Base-by-base conservation (phyloP, 2,888 invertebrate genomes). In the Drymonia ruficornis region DNA sequence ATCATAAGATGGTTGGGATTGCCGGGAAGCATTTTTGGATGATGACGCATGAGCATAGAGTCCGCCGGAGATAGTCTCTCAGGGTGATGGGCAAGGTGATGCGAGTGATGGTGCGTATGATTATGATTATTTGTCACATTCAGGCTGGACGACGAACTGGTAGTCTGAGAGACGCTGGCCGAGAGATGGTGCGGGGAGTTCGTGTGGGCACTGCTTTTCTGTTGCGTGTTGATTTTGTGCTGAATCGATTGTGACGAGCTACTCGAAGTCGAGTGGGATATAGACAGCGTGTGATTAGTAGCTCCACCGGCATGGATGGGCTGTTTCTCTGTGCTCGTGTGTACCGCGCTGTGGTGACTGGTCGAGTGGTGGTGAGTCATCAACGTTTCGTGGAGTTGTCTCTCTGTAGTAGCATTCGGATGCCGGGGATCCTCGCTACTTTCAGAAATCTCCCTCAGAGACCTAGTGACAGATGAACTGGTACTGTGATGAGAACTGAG, bases 401-500 rank as follows among this genome's bases (percentile, higher is more conserved):
- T 86, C 70, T 95, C 95, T 23, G 92, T 87, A 7, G 93, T 87
- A 13, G 92, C 77, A 63, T 88, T 93, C 18, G 87, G 86, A 76
- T 92, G 80, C 76, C 93, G 82, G 31, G 89, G 86, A 67, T 93
- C 93, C 56, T 93, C 93, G 15, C 84, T 74, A 58, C 90, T 91
- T 73, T 94, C 94, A 18, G 94, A 91, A 61, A 94, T 93, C 78
- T 94, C 96, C 72, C 96, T 90, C 42, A 93, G 74, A 42, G 93
- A 93, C 69, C 96, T 93, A 8, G 95, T 95, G n/a, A 96, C 94
- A 16, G 95, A 95, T 58, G 95, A 95, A 69, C 95, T 95, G 13
- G 95, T 95, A 70, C 95, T 95, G 71, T 95, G 95, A 81, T 96
- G 96, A 13, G 95, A 94, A 82, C 95, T 95, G 75, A 96, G 93